Evolutionary conservation across 2,888 invertebrate species (phyloP).

Genomic region (Dynastes grantii): DNA sequence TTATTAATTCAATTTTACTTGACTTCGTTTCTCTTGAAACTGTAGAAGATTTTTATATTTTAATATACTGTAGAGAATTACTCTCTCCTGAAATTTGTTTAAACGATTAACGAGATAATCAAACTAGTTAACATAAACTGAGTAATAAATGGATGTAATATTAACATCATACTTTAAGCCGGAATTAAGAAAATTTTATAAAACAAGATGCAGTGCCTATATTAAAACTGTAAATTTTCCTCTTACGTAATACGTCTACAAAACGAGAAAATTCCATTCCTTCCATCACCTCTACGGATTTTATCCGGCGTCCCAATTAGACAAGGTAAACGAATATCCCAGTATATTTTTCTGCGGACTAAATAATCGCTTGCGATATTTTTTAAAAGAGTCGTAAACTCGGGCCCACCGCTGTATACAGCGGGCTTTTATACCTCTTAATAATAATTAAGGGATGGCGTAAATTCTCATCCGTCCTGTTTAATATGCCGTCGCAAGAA

Average conservation of each 20-base stretch:
- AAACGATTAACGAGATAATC: no score
- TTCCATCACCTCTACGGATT: not conserved
- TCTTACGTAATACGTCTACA: not conserved
- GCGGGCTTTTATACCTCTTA: conserved; percentile 22
- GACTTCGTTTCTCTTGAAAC: no score
- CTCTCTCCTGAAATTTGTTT: no score
- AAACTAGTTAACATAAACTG: no score
- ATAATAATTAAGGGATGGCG: conserved; percentile 32
- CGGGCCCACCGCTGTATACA: not conserved
- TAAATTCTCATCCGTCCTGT: conserved; percentile 27
- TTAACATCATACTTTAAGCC: no score
- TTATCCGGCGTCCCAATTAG: conserved; percentile 21
- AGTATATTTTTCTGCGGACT: conserved; percentile 10
- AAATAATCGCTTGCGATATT: conserved; percentile 28
- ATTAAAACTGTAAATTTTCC: no score
- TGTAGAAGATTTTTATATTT: no score
- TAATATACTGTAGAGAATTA: no score
- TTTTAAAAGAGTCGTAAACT: conserved; percentile 26
- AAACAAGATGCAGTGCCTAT: no score
- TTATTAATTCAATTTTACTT: no score
- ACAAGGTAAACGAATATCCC: conserved; percentile 15
- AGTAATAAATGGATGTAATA: no score
- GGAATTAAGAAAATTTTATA: no score
- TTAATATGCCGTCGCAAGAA: conserved; percentile 18
- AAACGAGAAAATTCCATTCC: conserved; percentile 1